Conservation (phyloP, 2,888 invertebrate species). For the Ormyrus labotus region DNA sequence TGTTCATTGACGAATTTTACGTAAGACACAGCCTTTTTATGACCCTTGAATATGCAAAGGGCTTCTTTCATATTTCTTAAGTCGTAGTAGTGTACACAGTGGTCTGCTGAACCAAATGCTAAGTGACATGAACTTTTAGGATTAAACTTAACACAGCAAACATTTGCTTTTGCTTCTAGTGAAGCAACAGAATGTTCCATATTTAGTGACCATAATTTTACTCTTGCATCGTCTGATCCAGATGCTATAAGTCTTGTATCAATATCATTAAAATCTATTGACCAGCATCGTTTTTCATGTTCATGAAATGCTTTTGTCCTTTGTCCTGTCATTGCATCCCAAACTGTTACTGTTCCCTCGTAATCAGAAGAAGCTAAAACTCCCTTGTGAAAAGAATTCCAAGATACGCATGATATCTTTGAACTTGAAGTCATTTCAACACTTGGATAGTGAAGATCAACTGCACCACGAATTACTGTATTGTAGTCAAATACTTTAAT, state of each 20-base stretch:
- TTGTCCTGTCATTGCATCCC: constrained; percentile 91
- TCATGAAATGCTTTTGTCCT: constrained; percentile 88
- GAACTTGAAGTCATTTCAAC: constrained; percentile 94
- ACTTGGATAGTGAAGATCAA: constrained; percentile 94
- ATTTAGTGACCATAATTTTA: constrained; percentile 95
- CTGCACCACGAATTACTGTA: constrained; percentile 88
- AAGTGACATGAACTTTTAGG: constrained; percentile 90
- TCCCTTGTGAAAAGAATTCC: constrained; percentile 94
- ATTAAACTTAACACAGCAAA: constrained; percentile 95
- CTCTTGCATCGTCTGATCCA: constrained; percentile 94
- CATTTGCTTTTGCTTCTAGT: constrained; percentile 94
- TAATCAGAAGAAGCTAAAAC: constrained; percentile 95
- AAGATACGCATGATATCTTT: constrained; percentile 95
- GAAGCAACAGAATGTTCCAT: constrained; percentile 91
- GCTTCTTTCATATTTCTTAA: constrained; percentile 89
- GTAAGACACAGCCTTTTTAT: constrained; percentile 95
- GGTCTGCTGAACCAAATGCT: constrained; percentile 97
- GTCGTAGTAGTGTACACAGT: constrained; percentile 97
- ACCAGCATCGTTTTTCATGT: constrained; percentile 97
- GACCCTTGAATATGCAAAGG: constrained; percentile 89
- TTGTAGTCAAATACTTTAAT: constrained; percentile 96
- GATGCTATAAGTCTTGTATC: constrained; percentile 94
- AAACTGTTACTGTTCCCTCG: constrained; percentile 94
- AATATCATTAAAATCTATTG: constrained; percentile 94
- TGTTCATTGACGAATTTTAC: constrained; percentile 91